Conservation (phyloP, 2,113 vertebrate species). For the Muntiacus reevesi region DNA sequence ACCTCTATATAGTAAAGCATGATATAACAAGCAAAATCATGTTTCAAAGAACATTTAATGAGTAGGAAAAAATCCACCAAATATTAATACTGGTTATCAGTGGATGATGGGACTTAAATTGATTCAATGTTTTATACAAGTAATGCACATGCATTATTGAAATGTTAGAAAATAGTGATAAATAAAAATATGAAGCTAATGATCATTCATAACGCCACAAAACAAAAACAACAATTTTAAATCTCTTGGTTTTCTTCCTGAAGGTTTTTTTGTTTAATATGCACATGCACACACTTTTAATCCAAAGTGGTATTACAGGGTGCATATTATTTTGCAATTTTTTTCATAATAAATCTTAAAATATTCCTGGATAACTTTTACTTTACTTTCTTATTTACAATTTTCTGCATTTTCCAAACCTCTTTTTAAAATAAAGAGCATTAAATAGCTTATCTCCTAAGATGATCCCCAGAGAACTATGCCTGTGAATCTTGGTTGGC, state of each 20-base stretch:
- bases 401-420: background rate
- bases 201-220: background rate
- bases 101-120: background rate
- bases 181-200: background rate
- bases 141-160: background rate
- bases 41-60: background rate
- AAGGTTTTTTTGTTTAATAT: background rate
- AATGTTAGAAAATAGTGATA: background rate
- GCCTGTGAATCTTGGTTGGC: background rate
- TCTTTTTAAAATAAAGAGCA: background rate
- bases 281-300: background rate
- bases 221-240: conserved; percentile 4
- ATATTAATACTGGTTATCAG: conserved; percentile 14
- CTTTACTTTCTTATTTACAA: conserved; percentile 9
- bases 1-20: background rate
- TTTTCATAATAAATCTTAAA: background rate
- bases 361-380: background rate
- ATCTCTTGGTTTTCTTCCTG: background rate
- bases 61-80: background rate
- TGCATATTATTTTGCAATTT: background rate
- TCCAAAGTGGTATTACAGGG: background rate
- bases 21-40: background rate
- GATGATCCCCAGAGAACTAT: background rate
- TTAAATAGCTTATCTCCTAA: background rate
- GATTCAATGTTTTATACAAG: conserved; percentile 7